Percentiles rank a stretch among this genome's conserved stretches.
phyloP scores from a whole-genome alignment of 2,113 vertebrate species.

The Thamnaconus septentrionalis region DNA sequence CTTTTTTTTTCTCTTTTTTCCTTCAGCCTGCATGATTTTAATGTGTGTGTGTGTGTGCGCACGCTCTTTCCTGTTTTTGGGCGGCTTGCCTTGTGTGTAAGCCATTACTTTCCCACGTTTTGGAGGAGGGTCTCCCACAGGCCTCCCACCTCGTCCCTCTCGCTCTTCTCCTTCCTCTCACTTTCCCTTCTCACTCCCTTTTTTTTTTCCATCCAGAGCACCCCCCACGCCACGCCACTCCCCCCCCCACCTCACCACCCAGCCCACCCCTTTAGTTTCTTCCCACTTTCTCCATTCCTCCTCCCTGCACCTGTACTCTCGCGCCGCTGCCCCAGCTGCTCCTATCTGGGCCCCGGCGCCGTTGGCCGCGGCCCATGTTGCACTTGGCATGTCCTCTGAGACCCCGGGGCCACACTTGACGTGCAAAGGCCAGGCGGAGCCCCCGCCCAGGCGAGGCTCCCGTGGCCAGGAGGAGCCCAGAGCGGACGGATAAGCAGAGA shows the following conservation, averaged over 20 bases:
- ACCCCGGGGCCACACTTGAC: constrained; percentile 74
- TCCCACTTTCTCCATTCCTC: constrained; percentile 28
- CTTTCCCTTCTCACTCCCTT: constrained; percentile 6
- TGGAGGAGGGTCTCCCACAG: constrained; percentile 64
- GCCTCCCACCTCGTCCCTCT: constrained; percentile 49
- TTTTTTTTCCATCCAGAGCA: too few relatives aligned
- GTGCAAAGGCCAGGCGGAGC: constrained; percentile 69
- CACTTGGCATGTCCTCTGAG: constrained; percentile 80
- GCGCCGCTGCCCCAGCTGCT: constrained; percentile 68
- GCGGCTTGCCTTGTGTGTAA: constrained; percentile 61
- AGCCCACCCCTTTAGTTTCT: constrained; percentile 14
- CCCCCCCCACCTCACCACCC: not conserved
- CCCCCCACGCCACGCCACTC: not conserved
- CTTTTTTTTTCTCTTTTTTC: constrained; percentile 21
- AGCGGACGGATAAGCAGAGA: constrained; percentile 52
- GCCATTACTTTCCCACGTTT: constrained; percentile 79
- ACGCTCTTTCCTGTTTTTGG: constrained; percentile 55
- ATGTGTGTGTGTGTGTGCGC: constrained; percentile 43
- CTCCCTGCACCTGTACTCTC: constrained; percentile 76
- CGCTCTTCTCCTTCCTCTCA: constrained; percentile 18
- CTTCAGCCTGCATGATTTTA: constrained; percentile 25
- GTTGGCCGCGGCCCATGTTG: constrained; percentile 73
- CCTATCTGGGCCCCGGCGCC: constrained; percentile 55
- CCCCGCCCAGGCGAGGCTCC: constrained; percentile 62
- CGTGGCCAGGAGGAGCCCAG: constrained; percentile 60